Evolutionary conservation across 2,113 vertebrate species (phyloP), one percentile per base, ranked within the genome.

Genomic region (Chloropsis hardwickii): DNA sequence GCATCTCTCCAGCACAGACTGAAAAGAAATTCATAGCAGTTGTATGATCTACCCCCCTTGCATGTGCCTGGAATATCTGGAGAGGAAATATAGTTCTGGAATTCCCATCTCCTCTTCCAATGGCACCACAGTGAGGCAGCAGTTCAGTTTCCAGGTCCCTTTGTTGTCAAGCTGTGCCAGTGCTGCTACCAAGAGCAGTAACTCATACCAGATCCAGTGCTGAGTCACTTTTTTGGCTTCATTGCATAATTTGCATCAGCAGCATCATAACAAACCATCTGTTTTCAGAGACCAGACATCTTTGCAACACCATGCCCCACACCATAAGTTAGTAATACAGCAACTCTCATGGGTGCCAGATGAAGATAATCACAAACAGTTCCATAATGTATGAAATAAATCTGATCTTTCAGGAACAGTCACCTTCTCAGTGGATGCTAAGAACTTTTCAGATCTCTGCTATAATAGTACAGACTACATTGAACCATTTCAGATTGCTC

Each of bases 41-140:
- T 64, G 25, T 37, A 42, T 31, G 25, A 22, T n/a, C 65, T 51
- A 6, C 21, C 9, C 21, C 19, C 29, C 78, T 31, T 73, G 25
- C 0, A 0, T 42, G 40, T 47, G 29, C 58, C 44, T 27, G 45
- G 39, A 92, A 33, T 23, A 53, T 2, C 40, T 29, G 29, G 29
- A 16, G 16, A 42, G 57, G 48, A 69, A 56, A 29, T 2, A 0
- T 0, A 2, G 54, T 23, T 69, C 24, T 73, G 8, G 21, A 66
- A 35, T 50, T 13, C 65, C 23, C 47, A n/a, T 28, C 28, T 74
- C 10, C 60, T 25, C 91, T 58, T 25, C 0, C 1, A 44, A 28
- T 1, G 13, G 50, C 2, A 3, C 39, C 1, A 3, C 44, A 42
- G 45, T 12, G 37, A 71, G 58, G 51, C 54, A 22, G 39, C 3